phyloP scores from a whole-genome alignment of 2,888 invertebrate genomes.

The Dryomyza anilis region DNA sequence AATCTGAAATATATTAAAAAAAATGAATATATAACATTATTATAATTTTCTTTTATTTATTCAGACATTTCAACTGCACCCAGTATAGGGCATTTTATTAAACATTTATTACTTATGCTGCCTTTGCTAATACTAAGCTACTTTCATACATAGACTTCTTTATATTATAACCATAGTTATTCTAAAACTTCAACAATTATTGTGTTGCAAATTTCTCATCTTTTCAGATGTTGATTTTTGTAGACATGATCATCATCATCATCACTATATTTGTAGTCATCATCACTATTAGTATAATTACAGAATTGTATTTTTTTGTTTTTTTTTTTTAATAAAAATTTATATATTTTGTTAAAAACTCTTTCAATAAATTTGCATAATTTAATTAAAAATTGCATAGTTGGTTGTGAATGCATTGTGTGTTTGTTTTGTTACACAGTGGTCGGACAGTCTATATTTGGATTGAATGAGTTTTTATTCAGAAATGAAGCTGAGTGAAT shows the following conservation, averaged over 20 bases:
- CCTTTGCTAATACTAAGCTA: neutral
- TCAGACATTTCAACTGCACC: neutral
- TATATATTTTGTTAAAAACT: neutral
- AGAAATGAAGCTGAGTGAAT: too few species aligned
- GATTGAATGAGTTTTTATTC: too few species aligned
- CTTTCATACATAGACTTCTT: constrained; percentile 6
- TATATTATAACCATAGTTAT: neutral
- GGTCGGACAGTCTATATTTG: constrained; percentile 3
- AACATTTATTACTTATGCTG: neutral
- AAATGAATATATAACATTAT: too few species aligned
- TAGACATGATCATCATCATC: neutral
- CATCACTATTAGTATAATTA: too few species aligned
- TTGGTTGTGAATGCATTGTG: neutral
- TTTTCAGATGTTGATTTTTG: neutral
- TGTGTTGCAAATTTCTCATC: neutral
- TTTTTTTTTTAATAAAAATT: neutral
- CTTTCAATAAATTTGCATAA: neutral
- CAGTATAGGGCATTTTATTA: neutral
- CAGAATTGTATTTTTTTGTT: neutral
- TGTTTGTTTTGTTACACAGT: neutral
- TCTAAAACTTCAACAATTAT: constrained; percentile 16
- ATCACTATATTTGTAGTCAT: neutral
- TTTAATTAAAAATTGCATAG: constrained; percentile 6
- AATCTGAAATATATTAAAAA: too few species aligned
- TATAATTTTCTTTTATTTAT: too few species aligned